Percentiles rank a stretch among this genome's conserved stretches.
Conservation (phyloP, 2,113 vertebrate genomes). For the Polyodon spathula region DNA sequence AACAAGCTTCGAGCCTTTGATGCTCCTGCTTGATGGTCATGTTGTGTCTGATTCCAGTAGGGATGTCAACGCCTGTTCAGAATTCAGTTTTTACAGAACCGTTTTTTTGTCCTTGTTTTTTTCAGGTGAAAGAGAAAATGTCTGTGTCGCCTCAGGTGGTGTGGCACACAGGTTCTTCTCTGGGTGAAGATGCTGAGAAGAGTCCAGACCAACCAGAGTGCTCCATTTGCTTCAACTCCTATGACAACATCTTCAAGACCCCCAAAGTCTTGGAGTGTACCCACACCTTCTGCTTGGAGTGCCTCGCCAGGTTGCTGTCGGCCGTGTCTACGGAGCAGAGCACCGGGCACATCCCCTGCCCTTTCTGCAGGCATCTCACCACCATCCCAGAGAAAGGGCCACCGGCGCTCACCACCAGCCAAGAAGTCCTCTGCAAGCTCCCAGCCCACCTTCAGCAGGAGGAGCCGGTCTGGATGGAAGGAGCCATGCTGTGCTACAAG, state of each 20-base stretch:
- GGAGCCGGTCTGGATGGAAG: conserved; percentile 79
- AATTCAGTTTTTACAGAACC: no score
- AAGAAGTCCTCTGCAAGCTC: conserved; percentile 68
- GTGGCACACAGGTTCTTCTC: no score
- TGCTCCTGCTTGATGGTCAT: no score
- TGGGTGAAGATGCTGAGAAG: no score
- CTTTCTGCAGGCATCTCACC: conserved; percentile 80
- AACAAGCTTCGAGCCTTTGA: no score
- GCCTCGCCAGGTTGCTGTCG: conserved; percentile 74
- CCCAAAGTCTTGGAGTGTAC: conserved; percentile 82
- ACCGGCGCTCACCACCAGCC: conserved; percentile 71
- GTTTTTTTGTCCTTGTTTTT: no score
- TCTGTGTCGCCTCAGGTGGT: no score
- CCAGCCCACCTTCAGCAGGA: conserved; percentile 66
- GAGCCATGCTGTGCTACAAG: conserved; percentile 76
- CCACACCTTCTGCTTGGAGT: conserved; percentile 90
- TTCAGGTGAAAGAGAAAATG: no score
- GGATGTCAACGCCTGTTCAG: no score
- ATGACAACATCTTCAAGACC: conserved; percentile 89
- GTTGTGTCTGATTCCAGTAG: no score
- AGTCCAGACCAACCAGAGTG: conserved; percentile 71
- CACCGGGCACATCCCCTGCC: conserved; percentile 65
- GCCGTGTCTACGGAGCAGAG: conserved; percentile 45
- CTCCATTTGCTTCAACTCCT: conserved; percentile 87
- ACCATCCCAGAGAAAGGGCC: conserved; percentile 62